These are phyloP conservation scores for Daboia siamensis DNA, from an alignment of 2,113 vertebrate genomes.

Conservation along the genomic window DNA sequence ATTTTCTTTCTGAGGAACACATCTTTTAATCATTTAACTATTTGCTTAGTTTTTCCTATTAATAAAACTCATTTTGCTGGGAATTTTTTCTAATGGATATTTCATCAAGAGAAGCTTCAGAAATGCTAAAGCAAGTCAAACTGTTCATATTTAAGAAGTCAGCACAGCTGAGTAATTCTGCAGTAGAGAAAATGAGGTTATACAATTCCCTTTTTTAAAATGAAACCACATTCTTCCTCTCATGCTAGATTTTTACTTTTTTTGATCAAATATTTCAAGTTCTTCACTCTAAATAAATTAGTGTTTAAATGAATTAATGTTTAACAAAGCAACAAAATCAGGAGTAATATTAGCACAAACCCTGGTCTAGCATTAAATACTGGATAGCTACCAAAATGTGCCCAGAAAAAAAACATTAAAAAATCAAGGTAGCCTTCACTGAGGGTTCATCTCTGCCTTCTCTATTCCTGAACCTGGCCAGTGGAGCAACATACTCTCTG, in stretches of 20 bases:
- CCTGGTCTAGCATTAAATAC: too few species aligned
- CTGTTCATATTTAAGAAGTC: background rate
- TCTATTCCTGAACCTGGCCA: background rate
- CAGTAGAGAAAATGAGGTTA: background rate
- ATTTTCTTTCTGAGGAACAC: background rate
- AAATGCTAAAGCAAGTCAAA: background rate
- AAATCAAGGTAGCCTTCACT: background rate
- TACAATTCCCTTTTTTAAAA: slow-evolving; percentile 23
- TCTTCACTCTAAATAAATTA: slow-evolving; percentile 42
- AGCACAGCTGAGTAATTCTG: background rate
- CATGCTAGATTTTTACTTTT: background rate
- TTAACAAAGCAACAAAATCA: background rate
- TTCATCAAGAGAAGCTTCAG: background rate
- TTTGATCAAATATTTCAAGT: slow-evolving; percentile 39
- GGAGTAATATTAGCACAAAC: background rate
- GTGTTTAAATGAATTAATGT: slow-evolving; percentile 1
- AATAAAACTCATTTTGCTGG: background rate
- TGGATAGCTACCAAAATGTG: background rate
- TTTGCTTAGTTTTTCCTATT: background rate
- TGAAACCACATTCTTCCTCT: background rate
- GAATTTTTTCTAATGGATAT: background rate
- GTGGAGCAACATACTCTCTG: background rate
- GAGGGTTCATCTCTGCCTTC: background rate
- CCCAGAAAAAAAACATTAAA: background rate
- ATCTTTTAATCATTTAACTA: background rate